These are phyloP conservation scores for Tenthredo livida DNA, from an alignment of 2,888 invertebrate genomes.

Conservation along the genomic window DNA sequence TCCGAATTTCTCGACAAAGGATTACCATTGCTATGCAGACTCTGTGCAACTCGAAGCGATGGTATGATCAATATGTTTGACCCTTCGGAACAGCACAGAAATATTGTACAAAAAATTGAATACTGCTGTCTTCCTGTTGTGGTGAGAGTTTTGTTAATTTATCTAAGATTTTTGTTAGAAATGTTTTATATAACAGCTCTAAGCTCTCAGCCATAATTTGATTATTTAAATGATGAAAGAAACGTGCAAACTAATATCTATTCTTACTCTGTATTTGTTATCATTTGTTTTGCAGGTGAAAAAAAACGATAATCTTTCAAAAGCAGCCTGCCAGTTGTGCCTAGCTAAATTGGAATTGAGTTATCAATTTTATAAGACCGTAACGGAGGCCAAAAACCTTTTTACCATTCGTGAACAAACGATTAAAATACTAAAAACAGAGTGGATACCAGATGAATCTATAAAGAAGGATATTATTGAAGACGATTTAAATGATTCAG, in stretches of 20 bases:
- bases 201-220: neutral
- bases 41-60: neutral
- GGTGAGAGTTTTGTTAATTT: neutral
- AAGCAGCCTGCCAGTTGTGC: slow-evolving; percentile 54
- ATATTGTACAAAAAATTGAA: neutral
- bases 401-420: neutral
- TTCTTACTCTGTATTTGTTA: neutral
- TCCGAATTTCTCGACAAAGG: neutral
- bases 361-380: slow-evolving; percentile 55
- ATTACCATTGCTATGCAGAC: neutral
- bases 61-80: neutral
- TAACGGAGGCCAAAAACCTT: slow-evolving; percentile 43
- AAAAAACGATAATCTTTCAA: slow-evolving; percentile 45
- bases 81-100: neutral
- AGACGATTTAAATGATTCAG: neutral
- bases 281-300: slow-evolving; percentile 43
- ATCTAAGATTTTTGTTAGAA: neutral
- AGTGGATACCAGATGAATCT: neutral
- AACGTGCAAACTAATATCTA: neutral
- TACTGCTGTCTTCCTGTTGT: neutral
- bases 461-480: neutral
- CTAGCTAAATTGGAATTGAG: slow-evolving; percentile 49
- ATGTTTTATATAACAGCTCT: neutral
- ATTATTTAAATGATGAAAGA: neutral
- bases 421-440: neutral